Conservation (phyloP, 2,888 invertebrate genomes). For the Empis stercorea region DNA sequence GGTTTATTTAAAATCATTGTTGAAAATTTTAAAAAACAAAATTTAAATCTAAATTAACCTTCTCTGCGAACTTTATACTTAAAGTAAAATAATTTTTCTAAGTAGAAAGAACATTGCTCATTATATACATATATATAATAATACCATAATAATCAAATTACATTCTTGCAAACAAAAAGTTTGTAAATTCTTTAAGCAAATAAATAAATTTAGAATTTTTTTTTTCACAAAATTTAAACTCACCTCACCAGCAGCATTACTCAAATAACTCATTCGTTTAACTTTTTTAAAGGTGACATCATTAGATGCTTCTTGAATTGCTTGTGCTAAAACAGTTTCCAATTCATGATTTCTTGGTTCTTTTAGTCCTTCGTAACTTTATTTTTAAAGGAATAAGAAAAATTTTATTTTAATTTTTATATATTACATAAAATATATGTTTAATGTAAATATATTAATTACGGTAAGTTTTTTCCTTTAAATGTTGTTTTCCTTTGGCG, state of each 20-base stretch:
- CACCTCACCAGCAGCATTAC: conserved; percentile 55
- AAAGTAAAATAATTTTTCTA: neutral
- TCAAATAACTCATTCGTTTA: conserved; percentile 58
- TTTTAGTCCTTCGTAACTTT: conserved; percentile 24
- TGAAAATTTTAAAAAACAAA: no score
- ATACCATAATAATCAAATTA: neutral
- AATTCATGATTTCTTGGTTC: conserved; percentile 37
- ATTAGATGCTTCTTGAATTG: conserved; percentile 50
- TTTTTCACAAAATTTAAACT: conserved; percentile 1
- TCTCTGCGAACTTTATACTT: no score
- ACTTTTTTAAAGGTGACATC: conserved; percentile 60
- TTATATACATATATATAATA: no score
- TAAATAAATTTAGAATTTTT: neutral
- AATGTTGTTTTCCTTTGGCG: conserved; percentile 22
- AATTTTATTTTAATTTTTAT: neutral
- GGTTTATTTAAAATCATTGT: no score
- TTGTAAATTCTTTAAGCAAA: neutral
- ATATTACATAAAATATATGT: neutral
- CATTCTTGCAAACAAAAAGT: neutral
- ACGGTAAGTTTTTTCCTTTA: conserved; percentile 20
- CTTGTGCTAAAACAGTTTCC: conserved; percentile 49
- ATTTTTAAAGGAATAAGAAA: conserved; percentile 7
- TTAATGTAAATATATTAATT: conserved; percentile 8
- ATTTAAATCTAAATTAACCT: no score
- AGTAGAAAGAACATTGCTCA: neutral